Conservation (phyloP, 2,113 vertebrate genomes). For the Phodopus roborovskii region DNA sequence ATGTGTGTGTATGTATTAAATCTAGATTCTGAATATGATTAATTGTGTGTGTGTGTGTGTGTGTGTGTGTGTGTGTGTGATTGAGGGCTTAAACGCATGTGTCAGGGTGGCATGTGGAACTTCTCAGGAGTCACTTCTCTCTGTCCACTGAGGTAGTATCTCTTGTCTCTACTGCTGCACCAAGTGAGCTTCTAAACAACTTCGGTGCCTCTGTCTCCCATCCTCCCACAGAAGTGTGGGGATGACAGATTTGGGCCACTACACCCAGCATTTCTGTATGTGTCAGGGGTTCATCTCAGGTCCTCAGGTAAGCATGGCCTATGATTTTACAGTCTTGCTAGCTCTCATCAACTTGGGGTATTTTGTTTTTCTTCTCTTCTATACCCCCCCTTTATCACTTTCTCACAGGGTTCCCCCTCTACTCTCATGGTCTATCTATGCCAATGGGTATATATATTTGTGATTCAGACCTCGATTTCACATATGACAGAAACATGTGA, state of each 20-base stretch:
- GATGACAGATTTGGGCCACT: not conserved
- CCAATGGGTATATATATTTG: not conserved
- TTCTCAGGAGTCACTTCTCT: not conserved
- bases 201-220: not conserved
- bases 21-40: not conserved
- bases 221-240: not conserved
- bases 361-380: not conserved
- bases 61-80: not conserved
- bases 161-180: not conserved
- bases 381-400: not conserved
- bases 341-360: no score
- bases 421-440: not conserved
- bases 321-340: not conserved
- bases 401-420: not conserved
- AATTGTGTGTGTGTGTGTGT: not conserved
- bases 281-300: no score
- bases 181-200: not conserved
- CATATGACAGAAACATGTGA: not conserved
- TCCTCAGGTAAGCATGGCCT: not conserved
- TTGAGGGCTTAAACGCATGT: not conserved
- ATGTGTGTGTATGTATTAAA: not conserved
- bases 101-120: not conserved
- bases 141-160: not conserved
- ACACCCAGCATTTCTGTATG: not conserved
- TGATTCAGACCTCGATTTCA: not conserved